These are phyloP conservation scores for Cynaeus angustus DNA, from an alignment of 2,888 invertebrate genomes.

Conservation along the genomic window DNA sequence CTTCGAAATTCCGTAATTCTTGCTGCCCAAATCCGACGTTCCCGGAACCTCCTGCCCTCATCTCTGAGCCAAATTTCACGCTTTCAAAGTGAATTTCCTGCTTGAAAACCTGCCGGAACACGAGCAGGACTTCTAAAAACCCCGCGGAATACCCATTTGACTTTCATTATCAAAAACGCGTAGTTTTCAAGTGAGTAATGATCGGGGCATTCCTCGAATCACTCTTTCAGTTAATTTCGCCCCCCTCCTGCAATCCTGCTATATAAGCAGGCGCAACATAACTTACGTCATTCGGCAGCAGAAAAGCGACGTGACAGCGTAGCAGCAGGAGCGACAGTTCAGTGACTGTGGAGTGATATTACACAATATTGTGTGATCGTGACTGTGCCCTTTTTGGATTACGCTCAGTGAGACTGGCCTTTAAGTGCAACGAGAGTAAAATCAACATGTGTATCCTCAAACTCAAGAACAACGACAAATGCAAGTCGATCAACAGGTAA, in stretches of 20 bases:
- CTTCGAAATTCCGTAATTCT: neutral
- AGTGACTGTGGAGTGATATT: constrained; percentile 15
- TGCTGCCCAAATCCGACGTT: neutral
- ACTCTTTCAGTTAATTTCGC: constrained; percentile 33
- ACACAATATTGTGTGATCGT: constrained; percentile 38
- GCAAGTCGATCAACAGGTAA: constrained; percentile 68
- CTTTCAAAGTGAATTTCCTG: neutral
- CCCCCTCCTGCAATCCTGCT: constrained; percentile 47
- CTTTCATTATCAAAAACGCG: constrained; percentile 53
- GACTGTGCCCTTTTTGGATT: constrained; percentile 59
- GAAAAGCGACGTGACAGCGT: constrained; percentile 45
- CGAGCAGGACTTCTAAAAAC: constrained; percentile 17
- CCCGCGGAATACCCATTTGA: constrained; percentile 32
- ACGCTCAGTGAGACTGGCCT: constrained; percentile 49
- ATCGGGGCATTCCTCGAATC: constrained; percentile 55
- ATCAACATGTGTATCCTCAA: constrained; percentile 63
- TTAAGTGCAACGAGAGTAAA: constrained; percentile 10
- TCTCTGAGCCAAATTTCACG: constrained; percentile 3
- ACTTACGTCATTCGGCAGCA: constrained; percentile 48
- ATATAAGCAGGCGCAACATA: constrained; percentile 49
- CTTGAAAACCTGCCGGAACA: constrained; percentile 3
- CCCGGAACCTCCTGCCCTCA: neutral
- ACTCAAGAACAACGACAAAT: constrained; percentile 59
- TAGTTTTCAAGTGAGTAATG: constrained; percentile 63
- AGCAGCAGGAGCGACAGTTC: constrained; percentile 10